Percentiles rank a stretch among this genome's conserved stretches.
These are phyloP conservation scores for Myxocyprinus asiaticus DNA, from an alignment of 2,113 vertebrate species.

Conservation along the genomic window DNA sequence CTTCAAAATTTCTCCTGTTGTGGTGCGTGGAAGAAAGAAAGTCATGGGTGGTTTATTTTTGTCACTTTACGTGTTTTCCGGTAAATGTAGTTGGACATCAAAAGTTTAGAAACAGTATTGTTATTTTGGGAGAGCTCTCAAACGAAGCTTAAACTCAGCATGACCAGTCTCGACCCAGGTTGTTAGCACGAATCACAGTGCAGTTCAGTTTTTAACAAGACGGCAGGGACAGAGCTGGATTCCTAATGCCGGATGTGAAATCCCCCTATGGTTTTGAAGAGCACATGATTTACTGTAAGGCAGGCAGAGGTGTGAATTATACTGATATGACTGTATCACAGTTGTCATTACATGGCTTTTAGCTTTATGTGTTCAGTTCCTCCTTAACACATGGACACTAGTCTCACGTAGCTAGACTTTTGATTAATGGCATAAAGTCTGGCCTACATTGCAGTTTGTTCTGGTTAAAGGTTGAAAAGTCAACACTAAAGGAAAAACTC, in stretches of 20 bases:
- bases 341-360: not conserved
- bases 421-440: too few relatives aligned
- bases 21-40: too few relatives aligned
- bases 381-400: too few relatives aligned
- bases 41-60: not conserved
- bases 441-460: too few relatives aligned
- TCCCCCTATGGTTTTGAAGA: slow-evolving; percentile 16
- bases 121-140: not conserved
- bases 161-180: not conserved
- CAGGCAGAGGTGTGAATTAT: not conserved
- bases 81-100: not conserved
- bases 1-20: too few relatives aligned
- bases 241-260: slow-evolving; percentile 17
- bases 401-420: too few relatives aligned
- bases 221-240: not conserved
- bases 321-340: not conserved
- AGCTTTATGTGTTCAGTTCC: not conserved
- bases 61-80: too few relatives aligned
- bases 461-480: too few relatives aligned
- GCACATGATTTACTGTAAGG: slow-evolving; percentile 1
- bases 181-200: too few relatives aligned
- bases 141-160: not conserved
- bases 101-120: slow-evolving; percentile 12
- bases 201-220: too few relatives aligned
- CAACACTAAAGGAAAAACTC: too few relatives aligned